phyloP scores from a whole-genome alignment of 2,797 vertebrate species.

The Rallus crepitans region DNA sequence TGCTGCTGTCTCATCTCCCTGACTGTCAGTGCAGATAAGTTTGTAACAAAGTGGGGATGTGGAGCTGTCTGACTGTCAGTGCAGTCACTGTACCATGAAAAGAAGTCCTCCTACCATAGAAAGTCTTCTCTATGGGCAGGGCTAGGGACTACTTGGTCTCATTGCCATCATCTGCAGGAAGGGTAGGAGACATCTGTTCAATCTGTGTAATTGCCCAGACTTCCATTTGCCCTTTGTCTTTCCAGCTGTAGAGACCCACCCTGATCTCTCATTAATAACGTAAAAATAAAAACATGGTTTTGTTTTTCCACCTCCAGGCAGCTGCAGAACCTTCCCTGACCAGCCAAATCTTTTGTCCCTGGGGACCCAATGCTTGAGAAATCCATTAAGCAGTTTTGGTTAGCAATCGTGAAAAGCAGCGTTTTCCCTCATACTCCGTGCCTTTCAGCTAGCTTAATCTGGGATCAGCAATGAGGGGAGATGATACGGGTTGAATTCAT shows the following conservation, averaged over 20 bases:
- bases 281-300: background rate
- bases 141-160: background rate
- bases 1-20: background rate
- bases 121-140: background rate
- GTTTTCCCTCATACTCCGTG: rapidly evolving
- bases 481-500: background rate
- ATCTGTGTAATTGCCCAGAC: background rate
- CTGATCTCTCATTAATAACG: background rate
- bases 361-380: background rate
- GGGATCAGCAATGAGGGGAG: background rate
- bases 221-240: slow-evolving; percentile 34
- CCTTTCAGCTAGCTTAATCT: background rate
- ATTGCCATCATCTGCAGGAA: background rate
- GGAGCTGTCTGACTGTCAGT: background rate
- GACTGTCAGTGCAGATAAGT: background rate
- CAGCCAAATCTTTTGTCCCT: background rate
- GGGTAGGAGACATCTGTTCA: slow-evolving; percentile 3
- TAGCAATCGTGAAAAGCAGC: background rate
- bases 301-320: slow-evolving; percentile 35
- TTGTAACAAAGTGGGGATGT: background rate
- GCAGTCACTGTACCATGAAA: background rate
- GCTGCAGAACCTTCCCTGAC: slow-evolving; percentile 17
- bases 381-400: background rate
- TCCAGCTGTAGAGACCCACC: slow-evolving; percentile 24
- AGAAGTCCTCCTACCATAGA: background rate